Evolutionary conservation across 1,140 invertebrate genomes (phyloP), one percentile per base, ranked within the genome.

Genomic region (Vanessa atalanta): DNA sequence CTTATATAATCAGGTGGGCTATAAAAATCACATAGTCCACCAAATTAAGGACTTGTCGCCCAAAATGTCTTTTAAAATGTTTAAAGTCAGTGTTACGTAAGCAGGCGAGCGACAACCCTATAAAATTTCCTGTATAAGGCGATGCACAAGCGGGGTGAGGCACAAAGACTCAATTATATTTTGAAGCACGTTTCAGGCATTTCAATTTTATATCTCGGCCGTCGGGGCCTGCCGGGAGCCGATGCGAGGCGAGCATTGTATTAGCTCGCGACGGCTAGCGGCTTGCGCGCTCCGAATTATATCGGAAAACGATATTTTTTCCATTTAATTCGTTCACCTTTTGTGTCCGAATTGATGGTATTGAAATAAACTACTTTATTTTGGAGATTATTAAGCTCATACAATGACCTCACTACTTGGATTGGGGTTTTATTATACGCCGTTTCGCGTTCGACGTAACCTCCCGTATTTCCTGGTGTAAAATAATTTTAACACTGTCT

Each of bases 131-230:
- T 14, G 70, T 78, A 75, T 67, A 73, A 79, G 76, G 73, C 70
- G 72, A 73, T 71, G 79, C 77, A 73, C 76, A 78, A 70, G 57
- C 72, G 77, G 74, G 70, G 61, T 65, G 57, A 60, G 69, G 75
- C 76, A 78, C 81, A 80, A 81, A 81, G 76, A 77, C 80, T 80
- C 79, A 82, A 82, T 85, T 83, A 83, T 82, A 83, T 85, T 83
- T 79, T 82, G 79, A 82, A 81, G 83, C 83, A 85, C 80, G 83
- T 82, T 85, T 81, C 81, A 82, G 78, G 82, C 83, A 80, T 85
- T 85, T 85, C 79, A 83, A 85, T 85, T 83, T 85, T 80, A 82
- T 82, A 85, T 83, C 79, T 76, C 79, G 79, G 71, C 53, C 15
- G 53, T 50, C 48, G 53, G 53, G 7, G 16, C 76, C 73, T 63